Evolutionary conservation across 1,140 invertebrate species (phyloP).

Genomic region (Rhagoletis zephyria): DNA sequence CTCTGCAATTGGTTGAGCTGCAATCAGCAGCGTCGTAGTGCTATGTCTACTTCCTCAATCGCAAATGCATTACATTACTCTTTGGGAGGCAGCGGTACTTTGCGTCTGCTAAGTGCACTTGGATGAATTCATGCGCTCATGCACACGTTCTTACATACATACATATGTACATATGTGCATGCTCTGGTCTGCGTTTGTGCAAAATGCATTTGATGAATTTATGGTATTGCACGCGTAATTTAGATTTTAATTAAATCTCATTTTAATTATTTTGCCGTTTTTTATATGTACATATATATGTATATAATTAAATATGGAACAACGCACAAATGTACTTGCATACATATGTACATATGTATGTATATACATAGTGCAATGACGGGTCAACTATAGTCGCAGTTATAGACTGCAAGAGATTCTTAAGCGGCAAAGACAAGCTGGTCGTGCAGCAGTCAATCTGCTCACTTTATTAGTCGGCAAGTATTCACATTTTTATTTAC

Average conservation of each 20-base stretch:
- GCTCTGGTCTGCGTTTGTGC: background rate
- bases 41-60: slow-evolving; percentile 29
- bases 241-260: slow-evolving; percentile 73
- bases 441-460: background rate
- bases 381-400: background rate
- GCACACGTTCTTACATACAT: background rate
- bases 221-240: slow-evolving; percentile 72
- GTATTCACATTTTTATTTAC: background rate
- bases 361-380: background rate
- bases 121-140: slow-evolving; percentile 39
- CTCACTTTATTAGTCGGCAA: no score
- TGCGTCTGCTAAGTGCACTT: slow-evolving; percentile 22
- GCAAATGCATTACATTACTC: slow-evolving; percentile 8
- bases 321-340: no score
- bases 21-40: background rate
- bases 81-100: background rate
- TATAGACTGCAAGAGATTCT: background rate
- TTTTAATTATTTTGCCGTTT: slow-evolving; percentile 56
- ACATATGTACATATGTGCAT: background rate
- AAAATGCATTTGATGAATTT: slow-evolving; percentile 69
- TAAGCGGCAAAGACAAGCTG: background rate
- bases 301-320: slow-evolving; percentile 13
- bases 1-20: slow-evolving; percentile 1
- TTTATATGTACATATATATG: background rate
- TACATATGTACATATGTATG: no score